Percentiles rank a stretch among this genome's conserved stretches.
Evolutionary conservation across 2,797 vertebrate species (phyloP).

Genomic region (Gambusia yucatana): DNA sequence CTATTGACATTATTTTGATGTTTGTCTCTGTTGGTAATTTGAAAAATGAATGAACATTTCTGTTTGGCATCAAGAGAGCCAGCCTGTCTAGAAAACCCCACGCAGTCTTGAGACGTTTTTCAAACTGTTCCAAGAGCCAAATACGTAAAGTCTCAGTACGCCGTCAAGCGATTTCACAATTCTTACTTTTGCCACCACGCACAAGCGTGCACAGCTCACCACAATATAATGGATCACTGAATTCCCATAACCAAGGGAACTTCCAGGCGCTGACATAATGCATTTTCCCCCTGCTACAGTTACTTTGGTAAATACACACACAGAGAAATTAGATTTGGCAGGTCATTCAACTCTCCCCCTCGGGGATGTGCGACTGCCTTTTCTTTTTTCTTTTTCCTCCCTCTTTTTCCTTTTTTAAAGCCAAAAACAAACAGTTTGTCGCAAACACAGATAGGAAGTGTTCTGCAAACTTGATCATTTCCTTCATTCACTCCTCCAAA

Average conservation of each 20-base stretch:
- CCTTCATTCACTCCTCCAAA: slow-evolving; percentile 24
- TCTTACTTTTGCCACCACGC: slow-evolving; percentile 31
- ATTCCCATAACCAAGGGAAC: slow-evolving; percentile 68
- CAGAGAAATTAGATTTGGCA: slow-evolving; percentile 77
- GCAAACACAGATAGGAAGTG: slow-evolving; percentile 42
- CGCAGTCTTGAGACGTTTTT: not conserved
- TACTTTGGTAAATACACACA: slow-evolving; percentile 72
- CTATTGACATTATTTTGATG: not conserved
- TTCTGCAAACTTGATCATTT: slow-evolving; percentile 40
- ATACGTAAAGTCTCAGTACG: slow-evolving; percentile 40
- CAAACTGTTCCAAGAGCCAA: slow-evolving; percentile 14
- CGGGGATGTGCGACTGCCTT: slow-evolving; percentile 62
- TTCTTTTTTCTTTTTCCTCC: slow-evolving; percentile 29
- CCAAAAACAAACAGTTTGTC: slow-evolving; percentile 60
- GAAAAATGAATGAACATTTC: not conserved
- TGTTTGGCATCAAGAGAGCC: not conserved
- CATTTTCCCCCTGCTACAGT: slow-evolving; percentile 63
- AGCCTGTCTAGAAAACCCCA: slow-evolving; percentile 8
- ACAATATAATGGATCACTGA: slow-evolving; percentile 71
- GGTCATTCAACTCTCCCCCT: slow-evolving; percentile 67
- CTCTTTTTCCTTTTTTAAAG: slow-evolving; percentile 2
- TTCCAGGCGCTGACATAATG: slow-evolving; percentile 72
- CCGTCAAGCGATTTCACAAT: slow-evolving; percentile 46
- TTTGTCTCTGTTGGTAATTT: not conserved
- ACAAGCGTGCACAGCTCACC: slow-evolving; percentile 38